A percentile compares a stretch with the other conserved stretches of the same genome.
Conservation (phyloP, 2,888 invertebrate species). For the Parnassius apollo region DNA sequence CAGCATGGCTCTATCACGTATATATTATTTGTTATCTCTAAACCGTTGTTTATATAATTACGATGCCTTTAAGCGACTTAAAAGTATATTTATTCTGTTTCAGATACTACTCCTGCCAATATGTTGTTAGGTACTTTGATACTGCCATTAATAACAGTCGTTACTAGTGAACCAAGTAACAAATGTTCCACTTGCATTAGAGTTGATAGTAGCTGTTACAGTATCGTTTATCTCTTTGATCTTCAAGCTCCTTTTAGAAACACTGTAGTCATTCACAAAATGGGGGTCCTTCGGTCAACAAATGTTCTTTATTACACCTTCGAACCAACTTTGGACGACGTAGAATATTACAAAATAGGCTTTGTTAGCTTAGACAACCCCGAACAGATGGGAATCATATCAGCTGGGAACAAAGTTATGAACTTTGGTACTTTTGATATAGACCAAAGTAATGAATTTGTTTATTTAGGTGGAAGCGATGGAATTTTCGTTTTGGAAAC, state of each 20-base stretch:
- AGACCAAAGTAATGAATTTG: constrained; percentile 55
- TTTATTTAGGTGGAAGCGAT: constrained; percentile 65
- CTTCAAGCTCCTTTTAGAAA: constrained; percentile 59
- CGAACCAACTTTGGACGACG: constrained; percentile 58
- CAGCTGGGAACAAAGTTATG: constrained; percentile 41
- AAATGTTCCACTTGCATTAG: constrained; percentile 52
- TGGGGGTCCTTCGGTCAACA: constrained; percentile 50
- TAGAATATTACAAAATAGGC: constrained; percentile 63
- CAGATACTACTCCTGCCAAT: constrained; percentile 15
- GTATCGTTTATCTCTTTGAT: constrained; percentile 52
- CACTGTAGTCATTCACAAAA: constrained; percentile 55
- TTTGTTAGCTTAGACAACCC: constrained; percentile 55
- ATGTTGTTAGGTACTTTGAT: constrained; percentile 9
- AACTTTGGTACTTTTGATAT: constrained; percentile 68
- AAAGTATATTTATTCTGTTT: background rate
- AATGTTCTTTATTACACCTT: constrained; percentile 62
- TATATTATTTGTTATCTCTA: no score
- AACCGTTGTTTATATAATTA: no score
- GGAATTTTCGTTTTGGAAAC: constrained; percentile 57
- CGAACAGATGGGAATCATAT: constrained; percentile 41
- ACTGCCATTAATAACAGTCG: constrained; percentile 1
- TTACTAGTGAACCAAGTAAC: background rate
- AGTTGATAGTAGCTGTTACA: constrained; percentile 55
- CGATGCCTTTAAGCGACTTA: no score
- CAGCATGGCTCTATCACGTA: no score